Evolutionary conservation across 2,113 vertebrate genomes (phyloP), one percentile per base, ranked within the genome.

Genomic region (Corapipo altera): DNA sequence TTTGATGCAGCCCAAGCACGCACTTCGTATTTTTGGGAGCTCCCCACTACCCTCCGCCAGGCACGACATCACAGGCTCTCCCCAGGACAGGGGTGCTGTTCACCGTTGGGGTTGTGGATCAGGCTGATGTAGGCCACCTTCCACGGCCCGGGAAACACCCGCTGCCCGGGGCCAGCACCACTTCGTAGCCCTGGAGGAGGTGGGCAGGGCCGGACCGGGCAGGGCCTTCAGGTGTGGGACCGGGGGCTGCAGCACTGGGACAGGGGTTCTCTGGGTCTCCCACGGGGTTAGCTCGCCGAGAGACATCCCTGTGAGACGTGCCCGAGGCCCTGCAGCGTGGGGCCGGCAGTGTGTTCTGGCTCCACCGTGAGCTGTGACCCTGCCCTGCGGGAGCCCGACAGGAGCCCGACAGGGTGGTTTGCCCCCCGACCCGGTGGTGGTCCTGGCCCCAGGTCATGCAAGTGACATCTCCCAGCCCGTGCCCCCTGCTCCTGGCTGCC

Each of bases 1-100:
- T 97, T 93, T 88, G 89, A 95, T 89, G 94, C 97, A 77, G 94
- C 86, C 94, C 89, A 79, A 93, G 78, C 97, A 89, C 82, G 71
- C 78, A 85, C 93, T 89, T 48, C 19, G 46, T 41, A 54, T 94
- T 94, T 94, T 89, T 55, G 48, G 65, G 74, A 84, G 89, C 43
- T 70, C 73, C 85, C 78, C n/a, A 9, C 35, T 52, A 27, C 58
- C 37, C 48, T 35, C 37, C 73, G 75, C 66, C 33, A 51, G 83
- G 15, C 61, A 11, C 76, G 64, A 76, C 43, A n/a, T 49, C 30
- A 28, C 15, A n/a, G 76, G 65, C 43, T 89, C 48, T 90, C 80
- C 71, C 83, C 84, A 39, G 76, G 81, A 82, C 94, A 85, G 64
- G 58, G 75, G 39, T 57, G 95, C 76, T 39, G 1, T 71, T 86